Conservation (phyloP, 1,140 invertebrate genomes). For the Bilobella aurantiaca region DNA sequence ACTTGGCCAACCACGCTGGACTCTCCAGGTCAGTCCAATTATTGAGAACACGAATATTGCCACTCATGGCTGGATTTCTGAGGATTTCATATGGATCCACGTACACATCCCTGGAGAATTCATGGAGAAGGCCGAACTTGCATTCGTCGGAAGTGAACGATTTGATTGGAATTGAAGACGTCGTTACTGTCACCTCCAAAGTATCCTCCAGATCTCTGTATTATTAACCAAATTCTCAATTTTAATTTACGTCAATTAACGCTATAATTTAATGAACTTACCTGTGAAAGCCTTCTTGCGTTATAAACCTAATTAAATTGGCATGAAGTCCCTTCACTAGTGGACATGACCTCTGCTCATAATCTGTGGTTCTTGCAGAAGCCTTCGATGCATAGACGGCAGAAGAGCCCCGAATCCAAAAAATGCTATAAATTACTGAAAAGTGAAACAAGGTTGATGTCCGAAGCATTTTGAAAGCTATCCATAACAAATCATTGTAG, state of each 20-base stretch:
- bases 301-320: constrained; percentile 33
- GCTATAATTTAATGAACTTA: constrained; percentile 3
- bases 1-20: constrained; percentile 26
- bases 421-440: too few species aligned
- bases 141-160: constrained; percentile 29
- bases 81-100: constrained; percentile 33
- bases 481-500: too few species aligned
- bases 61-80: constrained; percentile 4
- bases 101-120: constrained; percentile 24
- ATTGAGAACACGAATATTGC: constrained; percentile 24
- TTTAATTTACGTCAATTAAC: not conserved
- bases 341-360: constrained; percentile 20
- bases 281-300: constrained; percentile 34
- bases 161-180: constrained; percentile 25
- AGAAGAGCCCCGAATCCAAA: too few species aligned
- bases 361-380: constrained; percentile 7
- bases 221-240: not conserved
- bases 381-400: too few species aligned
- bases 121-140: constrained; percentile 21
- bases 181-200: constrained; percentile 33
- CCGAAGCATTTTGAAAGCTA: too few species aligned
- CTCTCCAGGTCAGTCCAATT: constrained; percentile 34
- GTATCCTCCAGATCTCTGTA: constrained; percentile 31
- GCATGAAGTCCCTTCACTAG: constrained; percentile 28
- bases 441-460: too few species aligned